These are phyloP conservation scores for Tadarida brasiliensis DNA, from an alignment of 2,797 vertebrate genomes.

Conservation along the genomic window DNA sequence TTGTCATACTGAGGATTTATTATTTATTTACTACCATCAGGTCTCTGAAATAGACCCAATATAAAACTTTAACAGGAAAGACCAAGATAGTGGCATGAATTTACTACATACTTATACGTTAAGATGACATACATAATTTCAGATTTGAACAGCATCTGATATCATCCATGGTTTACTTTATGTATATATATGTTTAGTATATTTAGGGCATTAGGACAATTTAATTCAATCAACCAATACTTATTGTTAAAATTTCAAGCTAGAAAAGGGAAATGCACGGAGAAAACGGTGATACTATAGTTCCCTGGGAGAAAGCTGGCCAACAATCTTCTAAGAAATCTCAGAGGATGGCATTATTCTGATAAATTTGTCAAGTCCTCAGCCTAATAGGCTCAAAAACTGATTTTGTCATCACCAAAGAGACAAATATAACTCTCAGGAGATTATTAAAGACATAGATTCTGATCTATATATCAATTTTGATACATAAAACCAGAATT, in stretches of 20 bases:
- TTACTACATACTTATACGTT: not conserved
- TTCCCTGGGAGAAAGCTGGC: not conserved
- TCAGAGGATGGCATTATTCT: not conserved
- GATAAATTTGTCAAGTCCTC: not conserved
- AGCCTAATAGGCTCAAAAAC: not conserved
- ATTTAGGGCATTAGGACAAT: not conserved
- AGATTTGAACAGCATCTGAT: conserved; percentile 33
- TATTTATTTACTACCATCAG: conserved; percentile 25
- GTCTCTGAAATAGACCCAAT: not conserved
- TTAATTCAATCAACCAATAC: not conserved
- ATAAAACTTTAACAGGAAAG: conserved; percentile 9
- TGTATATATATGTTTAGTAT: not conserved
- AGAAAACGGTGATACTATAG: not conserved
- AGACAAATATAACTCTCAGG: not conserved
- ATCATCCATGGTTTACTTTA: not conserved
- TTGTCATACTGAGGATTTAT: not conserved
- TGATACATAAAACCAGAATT: conserved; percentile 38
- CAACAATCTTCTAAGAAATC: not conserved
- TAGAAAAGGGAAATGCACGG: not conserved
- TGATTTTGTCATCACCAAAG: not conserved
- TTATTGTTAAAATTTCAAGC: conserved; percentile 8
- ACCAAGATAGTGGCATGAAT: not conserved
- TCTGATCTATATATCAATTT: not conserved
- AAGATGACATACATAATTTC: not conserved
- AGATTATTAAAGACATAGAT: conserved; percentile 53